Conservation (phyloP, 2,797 vertebrate species). For the Poecile montanus region DNA sequence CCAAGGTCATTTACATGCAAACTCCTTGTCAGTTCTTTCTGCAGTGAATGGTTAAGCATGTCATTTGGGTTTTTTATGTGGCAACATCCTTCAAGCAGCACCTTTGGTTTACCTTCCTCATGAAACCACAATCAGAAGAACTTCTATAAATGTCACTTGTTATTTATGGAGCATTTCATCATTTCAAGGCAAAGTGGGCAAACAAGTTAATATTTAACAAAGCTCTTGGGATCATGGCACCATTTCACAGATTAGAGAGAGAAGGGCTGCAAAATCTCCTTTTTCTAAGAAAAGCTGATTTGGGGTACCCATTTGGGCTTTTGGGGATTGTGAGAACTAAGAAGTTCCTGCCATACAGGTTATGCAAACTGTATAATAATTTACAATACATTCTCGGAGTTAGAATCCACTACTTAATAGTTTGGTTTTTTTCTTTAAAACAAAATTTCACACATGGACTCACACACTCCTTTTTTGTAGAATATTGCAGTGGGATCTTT, state of each 20-base stretch:
- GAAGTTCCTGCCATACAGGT: neutral
- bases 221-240: neutral
- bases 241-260: neutral
- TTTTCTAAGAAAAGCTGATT: neutral
- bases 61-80: neutral
- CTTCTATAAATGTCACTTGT: neutral
- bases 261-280: neutral
- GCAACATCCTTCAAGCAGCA: neutral
- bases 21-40: neutral
- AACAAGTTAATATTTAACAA: constrained; percentile 8
- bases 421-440: neutral
- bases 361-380: neutral
- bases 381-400: neutral
- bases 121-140: neutral
- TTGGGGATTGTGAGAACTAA: neutral
- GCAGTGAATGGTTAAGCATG: neutral
- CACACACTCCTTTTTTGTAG: neutral
- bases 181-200: neutral
- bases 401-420: neutral
- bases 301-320: neutral
- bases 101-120: neutral
- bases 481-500: neutral
- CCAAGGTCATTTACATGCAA: neutral
- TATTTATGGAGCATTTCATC: neutral
- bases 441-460: neutral